A percentile compares a stretch with the other conserved stretches of the same genome.
Conservation (phyloP, 2,113 vertebrate genomes). For the Sclerurus mexicanus region DNA sequence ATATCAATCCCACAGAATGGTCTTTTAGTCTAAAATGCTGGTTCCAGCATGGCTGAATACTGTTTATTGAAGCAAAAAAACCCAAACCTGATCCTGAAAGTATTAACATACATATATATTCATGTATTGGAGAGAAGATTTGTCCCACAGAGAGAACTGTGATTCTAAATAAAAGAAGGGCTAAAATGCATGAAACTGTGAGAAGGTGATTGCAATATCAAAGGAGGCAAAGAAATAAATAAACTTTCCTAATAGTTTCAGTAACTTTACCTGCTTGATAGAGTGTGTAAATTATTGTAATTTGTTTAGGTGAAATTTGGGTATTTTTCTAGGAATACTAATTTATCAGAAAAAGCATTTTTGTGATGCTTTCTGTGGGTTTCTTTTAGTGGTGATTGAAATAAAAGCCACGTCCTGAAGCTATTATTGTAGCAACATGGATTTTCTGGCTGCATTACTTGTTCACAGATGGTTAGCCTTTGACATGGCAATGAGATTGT, state of each 20-base stretch:
- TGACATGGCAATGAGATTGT: constrained; percentile 61
- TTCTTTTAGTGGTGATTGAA: constrained; percentile 22
- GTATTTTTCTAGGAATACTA: neutral
- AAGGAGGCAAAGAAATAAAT: neutral
- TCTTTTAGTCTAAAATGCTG: neutral
- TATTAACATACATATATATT: neutral
- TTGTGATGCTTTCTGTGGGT: neutral
- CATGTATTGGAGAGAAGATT: neutral
- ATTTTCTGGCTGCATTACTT: constrained; percentile 60
- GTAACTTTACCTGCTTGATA: neutral
- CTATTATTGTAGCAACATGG: constrained; percentile 41
- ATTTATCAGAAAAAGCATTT: neutral
- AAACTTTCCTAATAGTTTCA: neutral
- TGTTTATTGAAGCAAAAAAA: neutral
- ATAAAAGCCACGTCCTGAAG: constrained; percentile 21
- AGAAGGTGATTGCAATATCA: neutral
- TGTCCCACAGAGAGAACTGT: neutral
- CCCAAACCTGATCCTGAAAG: neutral
- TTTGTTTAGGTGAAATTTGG: neutral
- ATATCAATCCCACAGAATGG: neutral
- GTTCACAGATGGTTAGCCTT: constrained; percentile 68
- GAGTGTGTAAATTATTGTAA: neutral
- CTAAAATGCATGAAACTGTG: neutral
- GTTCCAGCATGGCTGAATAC: neutral
- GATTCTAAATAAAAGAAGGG: neutral